Evolutionary conservation across 2,113 vertebrate genomes (phyloP), one percentile per base, ranked within the genome.

Genomic region (Corythornis madagascariensis): DNA sequence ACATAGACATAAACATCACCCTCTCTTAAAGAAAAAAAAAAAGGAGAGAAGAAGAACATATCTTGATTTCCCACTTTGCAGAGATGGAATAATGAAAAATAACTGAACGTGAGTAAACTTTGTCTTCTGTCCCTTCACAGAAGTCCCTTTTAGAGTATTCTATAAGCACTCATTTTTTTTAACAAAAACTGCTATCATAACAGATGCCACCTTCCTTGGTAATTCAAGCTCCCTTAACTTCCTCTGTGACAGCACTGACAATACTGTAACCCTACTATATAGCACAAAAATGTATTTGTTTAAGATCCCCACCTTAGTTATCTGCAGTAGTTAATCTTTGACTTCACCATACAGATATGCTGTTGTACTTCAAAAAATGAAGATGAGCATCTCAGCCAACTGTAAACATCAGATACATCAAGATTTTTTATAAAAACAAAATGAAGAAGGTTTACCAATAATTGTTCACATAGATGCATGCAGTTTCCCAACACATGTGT

Each of bases 21-120:
- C 3, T 2, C 8, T 2, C 6, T 61, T 24, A 42, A 66, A 53
- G 2, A 5, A 7, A 20, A 42, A 69, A 12, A 29, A 9, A 25
- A 42, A 9, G 0, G 2, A 10, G 0, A 1, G 8, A 35, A 48
- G 9, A 11, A 33, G 17, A 75, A 79, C 42, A 40, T 10, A 33
- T 1, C 11, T 80, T 52, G 13, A 43, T 57, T 81, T 83, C 10
- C 4, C 2, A 21, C 18, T 83, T 81, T 55, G 21, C 13, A 73
- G 33, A 53, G 7, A 21, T 25, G 22, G 31, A 82, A 81, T 42
- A 33, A 7, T 40, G 28, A 48, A 63, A 71, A 75, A 14, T 38
- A 38, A 38, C 4, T 38, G 38, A 38, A 38, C 38, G 38, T 10
- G 38, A 9, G 38, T 38, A 38, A 38, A 38, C 38, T 42, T 5